Percentiles rank a stretch among this genome's conserved stretches.
phyloP scores from a whole-genome alignment of 1,140 invertebrate species.

The Drosophila insularis region DNA sequence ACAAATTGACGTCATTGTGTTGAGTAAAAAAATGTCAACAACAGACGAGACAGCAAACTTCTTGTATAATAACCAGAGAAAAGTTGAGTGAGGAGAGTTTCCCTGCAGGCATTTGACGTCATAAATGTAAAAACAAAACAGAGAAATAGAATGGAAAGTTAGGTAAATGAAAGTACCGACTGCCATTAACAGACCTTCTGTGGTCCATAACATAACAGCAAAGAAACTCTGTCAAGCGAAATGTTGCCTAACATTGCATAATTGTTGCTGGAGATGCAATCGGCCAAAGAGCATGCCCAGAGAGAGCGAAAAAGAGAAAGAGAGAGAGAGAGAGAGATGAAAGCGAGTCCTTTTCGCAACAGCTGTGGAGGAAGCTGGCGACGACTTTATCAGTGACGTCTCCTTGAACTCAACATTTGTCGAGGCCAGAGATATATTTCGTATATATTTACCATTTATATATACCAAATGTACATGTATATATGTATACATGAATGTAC shows the following conservation, averaged over 20 bases:
- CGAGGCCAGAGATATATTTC: constrained; percentile 48
- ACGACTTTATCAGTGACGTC: constrained; percentile 66
- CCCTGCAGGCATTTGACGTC: constrained; percentile 53
- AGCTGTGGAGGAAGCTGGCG: constrained; percentile 62
- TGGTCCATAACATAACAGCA: constrained; percentile 29
- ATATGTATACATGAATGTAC: constrained; percentile 12
- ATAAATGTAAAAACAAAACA: constrained; percentile 9
- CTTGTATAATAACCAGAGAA: constrained; percentile 36
- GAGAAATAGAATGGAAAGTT: neutral
- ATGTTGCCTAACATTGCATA: constrained; percentile 63
- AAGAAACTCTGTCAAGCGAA: neutral
- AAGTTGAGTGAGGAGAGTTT: constrained; percentile 17
- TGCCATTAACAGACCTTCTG: constrained; percentile 33
- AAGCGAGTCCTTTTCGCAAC: constrained; percentile 61
- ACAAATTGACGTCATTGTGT: constrained; percentile 62
- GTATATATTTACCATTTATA: constrained; percentile 4
- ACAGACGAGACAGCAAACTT: constrained; percentile 21
- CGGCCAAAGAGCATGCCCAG: constrained; percentile 10
- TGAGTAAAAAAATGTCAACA: constrained; percentile 31
- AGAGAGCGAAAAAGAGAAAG: neutral
- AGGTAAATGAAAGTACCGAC: constrained; percentile 17
- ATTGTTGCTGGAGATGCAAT: constrained; percentile 57
- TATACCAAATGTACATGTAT: neutral
- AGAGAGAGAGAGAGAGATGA: neutral
- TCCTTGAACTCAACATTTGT: constrained; percentile 78